Base-by-base conservation (phyloP, 2,113 vertebrate species). In the Tragulus kanchil region DNA sequence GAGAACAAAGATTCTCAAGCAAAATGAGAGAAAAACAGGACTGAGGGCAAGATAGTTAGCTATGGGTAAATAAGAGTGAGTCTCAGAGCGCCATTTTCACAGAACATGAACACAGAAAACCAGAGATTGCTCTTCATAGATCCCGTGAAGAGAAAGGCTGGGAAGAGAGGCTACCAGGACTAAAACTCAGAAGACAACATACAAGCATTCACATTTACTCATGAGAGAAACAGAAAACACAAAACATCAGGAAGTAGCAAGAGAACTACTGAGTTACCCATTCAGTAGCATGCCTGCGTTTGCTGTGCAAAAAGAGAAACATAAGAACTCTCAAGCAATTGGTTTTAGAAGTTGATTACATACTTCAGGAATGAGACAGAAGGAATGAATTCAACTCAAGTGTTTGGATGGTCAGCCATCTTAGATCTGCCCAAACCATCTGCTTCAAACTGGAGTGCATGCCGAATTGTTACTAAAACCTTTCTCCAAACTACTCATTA, bases 361-460 rank as follows among this genome's bases (percentile, higher is more conserved):
- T 87, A 98, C 94, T 98, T 98, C 95, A 98, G 92, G 97, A 98
- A 94, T 64, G 96, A 97, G 93, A 95, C 61, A 96, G 95, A 91
- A 95, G 81, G 54, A 96, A 97, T 0, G 85, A 96, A 96, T 96
- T 95, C 93, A 98, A 97, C 83, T 89, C 95, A 94, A 98, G 96
- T 98, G 96, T 98, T 98, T 98, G 98, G 96, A 95, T 73, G 98
- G 98, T 92, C 36, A 91, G 92, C 86, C 56, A n/a, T 96, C 94
- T 97, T 92, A 96, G 86, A 95, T 92, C 95, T 94, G 92, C 48
- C 95, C 96, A 96, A 98, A 95, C 96, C 93, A 97, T 98, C 96
- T 97, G 96, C 95, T 95, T 73, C 89, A 93, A 97, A 93, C 92
- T 91, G 78, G 90, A 98, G 90, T 8, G 0, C 65, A 54, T 1